A percentile compares a stretch with the other conserved stretches of the same genome.
Evolutionary conservation across 2,888 invertebrate genomes (phyloP).

Genomic region (Neoaliturus tenellus): DNA sequence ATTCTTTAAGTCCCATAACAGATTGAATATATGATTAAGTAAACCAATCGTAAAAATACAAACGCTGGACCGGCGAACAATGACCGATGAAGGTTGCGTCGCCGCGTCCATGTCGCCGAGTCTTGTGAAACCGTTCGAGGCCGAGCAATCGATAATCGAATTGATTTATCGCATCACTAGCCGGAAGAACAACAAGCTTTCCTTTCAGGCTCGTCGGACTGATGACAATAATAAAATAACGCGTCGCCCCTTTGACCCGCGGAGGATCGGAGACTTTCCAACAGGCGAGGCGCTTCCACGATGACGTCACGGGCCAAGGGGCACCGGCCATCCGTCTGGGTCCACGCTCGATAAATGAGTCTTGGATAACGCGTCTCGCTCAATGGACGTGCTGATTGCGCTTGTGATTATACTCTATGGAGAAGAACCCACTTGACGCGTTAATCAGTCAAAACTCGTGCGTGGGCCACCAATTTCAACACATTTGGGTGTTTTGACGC

Average conservation of each 20-base stretch:
- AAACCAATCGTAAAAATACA: too few relatives aligned
- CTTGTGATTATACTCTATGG: too few relatives aligned
- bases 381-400: too few relatives aligned
- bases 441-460: too few relatives aligned
- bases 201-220: background rate
- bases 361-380: background rate
- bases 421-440: too few relatives aligned
- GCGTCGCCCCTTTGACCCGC: background rate
- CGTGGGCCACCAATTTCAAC: too few relatives aligned
- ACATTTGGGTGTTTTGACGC: too few relatives aligned
- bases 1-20: too few relatives aligned
- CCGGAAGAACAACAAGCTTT: background rate
- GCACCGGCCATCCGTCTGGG: background rate
- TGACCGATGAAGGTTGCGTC: background rate
- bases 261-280: background rate
- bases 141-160: background rate
- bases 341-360: background rate
- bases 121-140: background rate
- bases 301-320: background rate
- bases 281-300: background rate
- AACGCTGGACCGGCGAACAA: too few relatives aligned
- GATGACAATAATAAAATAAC: slow-evolving; percentile 10
- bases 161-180: background rate
- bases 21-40: too few relatives aligned
- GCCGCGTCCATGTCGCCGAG: background rate